A percentile compares a stretch with the other conserved stretches of the same genome.
Evolutionary conservation across 64 coral and sea anemone species (phyloP).

Genomic region (Trachythela sp.): DNA sequence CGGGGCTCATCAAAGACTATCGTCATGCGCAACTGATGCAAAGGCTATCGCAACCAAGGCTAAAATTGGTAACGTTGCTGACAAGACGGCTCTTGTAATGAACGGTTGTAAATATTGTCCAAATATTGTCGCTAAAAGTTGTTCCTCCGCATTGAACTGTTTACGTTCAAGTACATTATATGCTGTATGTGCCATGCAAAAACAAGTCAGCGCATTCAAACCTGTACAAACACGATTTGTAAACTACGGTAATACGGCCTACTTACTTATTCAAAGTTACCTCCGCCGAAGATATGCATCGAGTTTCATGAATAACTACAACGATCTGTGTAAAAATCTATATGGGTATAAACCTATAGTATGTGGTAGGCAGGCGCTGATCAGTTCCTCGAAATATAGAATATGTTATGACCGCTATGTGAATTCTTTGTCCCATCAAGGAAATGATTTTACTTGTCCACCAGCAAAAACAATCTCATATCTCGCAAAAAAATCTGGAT

Average conservation of each 20-base stretch:
- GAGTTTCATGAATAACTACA: neutral
- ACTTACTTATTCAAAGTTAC: neutral
- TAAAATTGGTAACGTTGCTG: neutral
- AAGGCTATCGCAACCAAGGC: neutral
- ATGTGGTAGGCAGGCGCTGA: neutral
- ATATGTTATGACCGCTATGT: neutral
- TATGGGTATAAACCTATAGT: neutral
- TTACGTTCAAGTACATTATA: too few species aligned
- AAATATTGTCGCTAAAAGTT: too few species aligned
- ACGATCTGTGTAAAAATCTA: neutral
- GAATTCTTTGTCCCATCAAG: neutral
- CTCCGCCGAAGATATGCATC: neutral
- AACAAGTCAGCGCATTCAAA: too few species aligned
- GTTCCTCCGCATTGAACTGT: too few species aligned
- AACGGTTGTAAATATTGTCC: neutral
- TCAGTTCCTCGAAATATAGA: neutral
- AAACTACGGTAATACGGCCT: neutral
- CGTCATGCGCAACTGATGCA: neutral
- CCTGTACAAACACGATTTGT: neutral
- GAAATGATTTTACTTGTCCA: conserved; percentile 26
- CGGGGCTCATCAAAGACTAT: neutral
- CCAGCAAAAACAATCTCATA: neutral
- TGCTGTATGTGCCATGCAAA: too few species aligned
- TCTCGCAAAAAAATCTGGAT: neutral
- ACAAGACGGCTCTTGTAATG: neutral